phyloP scores from a whole-genome alignment of 2,888 invertebrate genomes.

The Caenorhabditis auriculariae region DNA sequence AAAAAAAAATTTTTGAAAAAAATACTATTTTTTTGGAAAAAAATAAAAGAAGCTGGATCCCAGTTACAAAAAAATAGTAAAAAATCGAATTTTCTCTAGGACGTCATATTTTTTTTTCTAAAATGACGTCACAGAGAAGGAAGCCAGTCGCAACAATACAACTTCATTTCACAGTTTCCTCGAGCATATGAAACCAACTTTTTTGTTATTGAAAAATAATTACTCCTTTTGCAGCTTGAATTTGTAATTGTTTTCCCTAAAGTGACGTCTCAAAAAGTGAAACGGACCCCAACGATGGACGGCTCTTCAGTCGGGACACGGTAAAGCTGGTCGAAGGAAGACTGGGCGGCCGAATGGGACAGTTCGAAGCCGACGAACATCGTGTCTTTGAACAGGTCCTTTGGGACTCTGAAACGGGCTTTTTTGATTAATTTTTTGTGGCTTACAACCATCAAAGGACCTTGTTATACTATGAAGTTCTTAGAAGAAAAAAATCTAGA shows the following conservation, averaged over 20 bases:
- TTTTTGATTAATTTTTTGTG: too few relatives aligned
- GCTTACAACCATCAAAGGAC: too few relatives aligned
- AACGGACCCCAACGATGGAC: constrained; percentile 34
- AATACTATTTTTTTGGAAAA: too few relatives aligned
- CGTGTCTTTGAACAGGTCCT: constrained; percentile 10
- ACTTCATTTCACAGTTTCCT: constrained; percentile 5
- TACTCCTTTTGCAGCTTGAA: neutral
- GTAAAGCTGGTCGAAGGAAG: constrained; percentile 17
- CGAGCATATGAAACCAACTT: neutral
- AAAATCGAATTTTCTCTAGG: too few relatives aligned
- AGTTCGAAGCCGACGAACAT: constrained; percentile 37
- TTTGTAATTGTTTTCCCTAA: neutral
- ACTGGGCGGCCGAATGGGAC: constrained; percentile 26
- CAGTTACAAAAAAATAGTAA: too few relatives aligned
- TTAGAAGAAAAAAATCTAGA: too few relatives aligned
- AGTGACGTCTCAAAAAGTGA: neutral
- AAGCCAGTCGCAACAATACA: constrained; percentile 2
- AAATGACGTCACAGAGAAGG: too few relatives aligned
- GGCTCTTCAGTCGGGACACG: constrained; percentile 20
- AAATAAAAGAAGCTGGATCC: too few relatives aligned
- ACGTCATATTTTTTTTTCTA: too few relatives aligned
- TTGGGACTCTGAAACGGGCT: neutral
- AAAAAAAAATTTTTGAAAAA: too few relatives aligned
- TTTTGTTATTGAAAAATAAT: too few relatives aligned
- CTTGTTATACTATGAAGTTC: too few relatives aligned